Conservation (phyloP, 2,797 vertebrate genomes). For the Dipus sagitta region DNA sequence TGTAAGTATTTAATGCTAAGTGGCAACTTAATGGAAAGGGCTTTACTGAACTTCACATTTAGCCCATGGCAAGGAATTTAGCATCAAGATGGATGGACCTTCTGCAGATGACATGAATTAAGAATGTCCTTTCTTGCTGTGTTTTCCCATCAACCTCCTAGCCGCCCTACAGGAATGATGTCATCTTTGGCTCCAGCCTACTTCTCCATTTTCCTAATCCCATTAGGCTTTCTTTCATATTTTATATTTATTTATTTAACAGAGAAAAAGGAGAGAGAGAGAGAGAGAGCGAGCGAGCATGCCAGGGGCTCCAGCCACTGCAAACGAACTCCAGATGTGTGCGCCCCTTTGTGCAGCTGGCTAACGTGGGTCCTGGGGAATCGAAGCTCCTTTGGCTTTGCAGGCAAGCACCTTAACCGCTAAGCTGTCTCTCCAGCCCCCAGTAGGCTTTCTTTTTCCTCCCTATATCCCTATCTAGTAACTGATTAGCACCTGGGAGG, state of each 20-base stretch:
- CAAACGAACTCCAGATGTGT: no score
- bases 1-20: conserved; percentile 55
- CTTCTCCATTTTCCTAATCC: conserved; percentile 57
- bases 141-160: conserved; percentile 9
- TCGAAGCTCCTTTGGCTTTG: no score
- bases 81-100: conserved; percentile 44
- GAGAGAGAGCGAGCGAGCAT: no score
- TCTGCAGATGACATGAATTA: conserved; percentile 47
- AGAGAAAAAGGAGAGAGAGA: no score
- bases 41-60: conserved; percentile 57
- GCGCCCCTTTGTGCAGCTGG: no score
- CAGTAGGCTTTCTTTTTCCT: conserved; percentile 40
- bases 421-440: neutral
- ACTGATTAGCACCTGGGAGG: neutral
- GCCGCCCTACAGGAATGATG: conserved; percentile 54
- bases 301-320: no score
- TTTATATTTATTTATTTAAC: no score
- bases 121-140: conserved; percentile 38
- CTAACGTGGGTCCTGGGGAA: no score
- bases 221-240: conserved; percentile 29
- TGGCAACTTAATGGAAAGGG: conserved; percentile 60
- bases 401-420: no score
- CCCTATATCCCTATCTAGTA: neutral
- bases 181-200: conserved; percentile 62
- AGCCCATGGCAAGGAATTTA: conserved; percentile 58